phyloP scores from a whole-genome alignment of 2,888 invertebrate species.

The Conchocele bisecta region DNA sequence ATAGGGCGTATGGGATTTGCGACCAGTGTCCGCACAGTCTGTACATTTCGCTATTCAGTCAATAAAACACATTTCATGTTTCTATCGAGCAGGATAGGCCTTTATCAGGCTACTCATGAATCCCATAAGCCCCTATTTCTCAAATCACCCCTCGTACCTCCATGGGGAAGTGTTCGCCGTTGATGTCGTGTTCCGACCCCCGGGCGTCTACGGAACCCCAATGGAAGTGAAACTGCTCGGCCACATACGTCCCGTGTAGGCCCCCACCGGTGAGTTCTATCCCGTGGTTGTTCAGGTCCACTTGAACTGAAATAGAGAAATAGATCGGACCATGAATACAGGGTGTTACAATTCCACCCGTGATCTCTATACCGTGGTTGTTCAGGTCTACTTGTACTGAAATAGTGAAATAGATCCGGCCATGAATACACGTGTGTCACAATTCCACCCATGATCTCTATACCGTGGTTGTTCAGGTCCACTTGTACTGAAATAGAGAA shows the following conservation, averaged over 20 bases:
- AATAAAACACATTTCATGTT: too few species aligned
- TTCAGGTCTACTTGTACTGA: conserved; percentile 57
- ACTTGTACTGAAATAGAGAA: conserved; percentile 55
- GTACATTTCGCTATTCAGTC: too few species aligned
- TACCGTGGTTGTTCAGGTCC: conserved; percentile 34
- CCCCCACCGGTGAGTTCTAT: conserved; percentile 59
- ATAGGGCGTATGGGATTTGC: too few species aligned
- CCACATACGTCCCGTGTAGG: conserved; percentile 63
- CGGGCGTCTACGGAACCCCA: conserved; percentile 67
- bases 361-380: conserved; percentile 24
- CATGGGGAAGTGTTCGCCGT: conserved; percentile 66
- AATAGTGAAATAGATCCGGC: too few species aligned
- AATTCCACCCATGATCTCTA: conserved; percentile 58
- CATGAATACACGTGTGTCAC: too few species aligned
- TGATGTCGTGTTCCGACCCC: conserved; percentile 74
- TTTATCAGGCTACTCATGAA: too few species aligned
- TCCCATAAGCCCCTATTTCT: too few species aligned
- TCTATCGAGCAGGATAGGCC: too few species aligned
- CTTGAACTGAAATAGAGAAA: conserved; percentile 52
- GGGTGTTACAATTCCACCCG: too few species aligned
- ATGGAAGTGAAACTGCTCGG: conserved; percentile 75
- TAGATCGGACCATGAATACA: not conserved
- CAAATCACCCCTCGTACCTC: too few species aligned
- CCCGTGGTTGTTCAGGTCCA: conserved; percentile 40
- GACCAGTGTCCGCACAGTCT: too few species aligned